Percentiles rank a stretch among this genome's conserved stretches.
These are phyloP conservation scores for Clangula hyemalis DNA, from an alignment of 2,797 vertebrate genomes.

Conservation along the genomic window DNA sequence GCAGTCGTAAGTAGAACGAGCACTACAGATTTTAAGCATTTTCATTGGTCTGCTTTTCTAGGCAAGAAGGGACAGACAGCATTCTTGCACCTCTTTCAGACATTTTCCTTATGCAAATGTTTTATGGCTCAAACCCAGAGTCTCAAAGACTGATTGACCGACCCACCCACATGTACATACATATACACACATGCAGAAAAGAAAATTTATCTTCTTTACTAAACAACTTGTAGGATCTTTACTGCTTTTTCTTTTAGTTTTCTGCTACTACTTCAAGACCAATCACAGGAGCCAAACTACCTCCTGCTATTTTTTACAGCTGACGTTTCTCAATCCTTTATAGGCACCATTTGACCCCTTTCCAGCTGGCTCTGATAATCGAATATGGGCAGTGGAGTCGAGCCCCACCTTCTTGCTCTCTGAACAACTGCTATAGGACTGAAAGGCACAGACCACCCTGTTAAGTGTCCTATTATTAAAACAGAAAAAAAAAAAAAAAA, in stretches of 20 bases:
- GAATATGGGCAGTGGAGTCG: background rate
- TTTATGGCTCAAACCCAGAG: accelerated
- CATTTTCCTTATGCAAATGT: background rate
- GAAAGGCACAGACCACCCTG: slow-evolving; percentile 54
- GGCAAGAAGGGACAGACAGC: background rate
- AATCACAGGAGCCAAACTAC: slow-evolving; percentile 4
- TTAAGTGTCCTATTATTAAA: background rate
- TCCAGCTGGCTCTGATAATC: slow-evolving; percentile 65
- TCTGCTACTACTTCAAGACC: background rate
- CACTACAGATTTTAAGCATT: background rate
- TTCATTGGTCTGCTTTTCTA: background rate
- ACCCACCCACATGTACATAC: accelerated
- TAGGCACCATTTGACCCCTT: slow-evolving; percentile 25
- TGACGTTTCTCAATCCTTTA: slow-evolving; percentile 51
- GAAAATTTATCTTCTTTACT: background rate
- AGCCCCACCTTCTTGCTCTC: background rate
- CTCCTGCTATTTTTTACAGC: slow-evolving; percentile 25
- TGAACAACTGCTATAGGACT: background rate
- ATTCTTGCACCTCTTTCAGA: background rate
- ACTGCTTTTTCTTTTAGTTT: background rate
- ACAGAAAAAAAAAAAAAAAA: background rate
- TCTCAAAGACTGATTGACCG: background rate
- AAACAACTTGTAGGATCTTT: background rate
- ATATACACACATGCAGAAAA: background rate
- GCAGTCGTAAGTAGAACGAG: background rate